Evolutionary conservation across 1,140 invertebrate species (phyloP), one percentile per base, ranked within the genome.

Genomic region (Trichonephila clavipes): DNA sequence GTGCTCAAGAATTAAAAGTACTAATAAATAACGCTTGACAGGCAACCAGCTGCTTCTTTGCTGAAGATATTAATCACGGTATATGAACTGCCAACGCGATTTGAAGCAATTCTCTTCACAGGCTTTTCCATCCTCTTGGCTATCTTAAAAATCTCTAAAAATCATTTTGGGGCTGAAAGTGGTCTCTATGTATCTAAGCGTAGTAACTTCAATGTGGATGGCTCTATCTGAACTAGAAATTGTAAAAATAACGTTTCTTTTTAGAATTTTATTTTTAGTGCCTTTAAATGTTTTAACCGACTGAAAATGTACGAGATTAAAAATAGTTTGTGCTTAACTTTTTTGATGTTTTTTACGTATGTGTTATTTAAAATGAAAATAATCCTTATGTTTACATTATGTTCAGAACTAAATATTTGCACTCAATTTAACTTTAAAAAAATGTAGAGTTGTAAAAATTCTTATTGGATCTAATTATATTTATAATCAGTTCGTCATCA

Each of bases 1-100:
- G 28, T 77, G 72, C 34, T 77, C 3, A 16, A 87, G 28, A 87
- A 87, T 87, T 87, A 87, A 87, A 87, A 87, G 85, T 58, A 59
- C 21, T 34, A 87, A 87, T 87, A 87, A 87, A 87, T 87, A 87
- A 87, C 85, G 24, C 18, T 19, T 87, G 85, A 40, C 58, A 61
- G 59, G n/a, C 6, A 28, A 40, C 61, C 85, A 62, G 85, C 58
- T 87, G 85, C 59, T 34, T 24, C 58, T 12, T n/a, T 69, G 66
- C 24, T 61, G 83, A 10, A 59, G 6, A 24, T 61, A 87, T 87
- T 62, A 87, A 87, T 87, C 85, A 87, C 24, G 58, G 24, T 87
- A n/a, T 24, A 34, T 77, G 72, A 77, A 77, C 34, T 77, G 72
- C 72, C 72, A 77, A 77, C 72, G 72, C 28, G 16, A 40, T 58